These are phyloP conservation scores for Acestrorhynchus altus DNA, from an alignment of 2,797 vertebrate species.

Conservation along the genomic window DNA sequence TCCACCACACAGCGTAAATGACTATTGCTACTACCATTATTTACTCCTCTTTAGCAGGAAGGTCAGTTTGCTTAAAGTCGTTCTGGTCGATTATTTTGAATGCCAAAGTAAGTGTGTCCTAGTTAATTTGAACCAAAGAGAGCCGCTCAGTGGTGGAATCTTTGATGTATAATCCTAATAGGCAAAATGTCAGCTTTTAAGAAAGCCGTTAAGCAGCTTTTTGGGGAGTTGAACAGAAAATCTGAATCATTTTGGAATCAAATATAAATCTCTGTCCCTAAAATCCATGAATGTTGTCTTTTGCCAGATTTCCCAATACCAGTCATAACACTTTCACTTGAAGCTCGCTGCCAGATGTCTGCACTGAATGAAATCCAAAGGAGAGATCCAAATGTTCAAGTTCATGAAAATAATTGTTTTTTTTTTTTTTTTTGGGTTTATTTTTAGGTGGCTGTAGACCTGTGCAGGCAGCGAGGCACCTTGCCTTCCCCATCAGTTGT, in stretches of 20 bases:
- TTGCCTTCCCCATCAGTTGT: constrained; percentile 74
- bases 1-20: too few relatives aligned
- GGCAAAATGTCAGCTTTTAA: not conserved
- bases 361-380: not conserved
- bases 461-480: constrained; percentile 79
- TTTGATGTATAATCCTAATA: not conserved
- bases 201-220: constrained; percentile 11
- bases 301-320: not conserved
- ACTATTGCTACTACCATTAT: not conserved
- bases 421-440: not conserved
- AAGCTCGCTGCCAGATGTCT: not conserved
- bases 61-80: not conserved
- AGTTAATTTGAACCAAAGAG: not conserved
- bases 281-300: not conserved
- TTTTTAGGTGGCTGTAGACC: constrained; percentile 80
- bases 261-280: not conserved
- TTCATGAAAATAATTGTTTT: not conserved
- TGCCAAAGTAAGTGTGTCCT: not conserved
- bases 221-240: constrained; percentile 10
- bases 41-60: not conserved
- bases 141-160: not conserved
- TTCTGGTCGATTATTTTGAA: not conserved
- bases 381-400: not conserved
- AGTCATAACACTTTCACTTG: not conserved
- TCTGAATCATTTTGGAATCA: not conserved